These are phyloP conservation scores for Myzus persicae DNA, from an alignment of 1,140 invertebrate species.

Conservation along the genomic window DNA sequence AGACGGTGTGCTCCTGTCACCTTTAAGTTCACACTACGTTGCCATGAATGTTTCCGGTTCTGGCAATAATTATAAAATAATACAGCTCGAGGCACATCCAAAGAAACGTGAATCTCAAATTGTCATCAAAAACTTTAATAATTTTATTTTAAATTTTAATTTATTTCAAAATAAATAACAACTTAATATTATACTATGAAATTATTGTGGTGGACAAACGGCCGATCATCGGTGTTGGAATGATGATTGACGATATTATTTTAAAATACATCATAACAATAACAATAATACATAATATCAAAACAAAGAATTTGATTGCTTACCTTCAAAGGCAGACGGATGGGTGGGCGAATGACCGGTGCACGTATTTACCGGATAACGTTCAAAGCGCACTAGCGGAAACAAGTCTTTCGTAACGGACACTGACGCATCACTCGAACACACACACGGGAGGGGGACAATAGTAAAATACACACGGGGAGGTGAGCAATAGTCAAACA, in stretches of 20 bases:
- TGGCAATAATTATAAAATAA: too few relatives aligned
- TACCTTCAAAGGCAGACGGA: background rate
- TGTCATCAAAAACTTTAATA: too few relatives aligned
- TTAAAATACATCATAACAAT: background rate
- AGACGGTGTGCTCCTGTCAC: too few relatives aligned
- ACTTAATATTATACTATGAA: too few relatives aligned
- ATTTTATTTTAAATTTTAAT: too few relatives aligned
- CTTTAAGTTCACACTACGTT: too few relatives aligned
- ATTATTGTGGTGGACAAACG: too few relatives aligned
- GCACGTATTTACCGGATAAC: background rate
- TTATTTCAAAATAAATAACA: too few relatives aligned
- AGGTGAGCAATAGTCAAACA: background rate
- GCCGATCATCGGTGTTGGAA: too few relatives aligned
- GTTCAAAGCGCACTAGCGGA: background rate
- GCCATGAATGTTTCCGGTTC: too few relatives aligned
- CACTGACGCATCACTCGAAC: background rate
- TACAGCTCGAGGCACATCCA: too few relatives aligned
- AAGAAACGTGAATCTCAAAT: too few relatives aligned
- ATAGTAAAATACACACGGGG: background rate
- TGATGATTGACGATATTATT: background rate
- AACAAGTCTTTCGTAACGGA: background rate
- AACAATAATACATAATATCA: background rate
- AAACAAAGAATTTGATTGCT: background rate
- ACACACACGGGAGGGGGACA: rapidly evolving
- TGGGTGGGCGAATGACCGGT: background rate